Conservation (phyloP, 2,888 invertebrate genomes). For the Argyra leucocephala region DNA sequence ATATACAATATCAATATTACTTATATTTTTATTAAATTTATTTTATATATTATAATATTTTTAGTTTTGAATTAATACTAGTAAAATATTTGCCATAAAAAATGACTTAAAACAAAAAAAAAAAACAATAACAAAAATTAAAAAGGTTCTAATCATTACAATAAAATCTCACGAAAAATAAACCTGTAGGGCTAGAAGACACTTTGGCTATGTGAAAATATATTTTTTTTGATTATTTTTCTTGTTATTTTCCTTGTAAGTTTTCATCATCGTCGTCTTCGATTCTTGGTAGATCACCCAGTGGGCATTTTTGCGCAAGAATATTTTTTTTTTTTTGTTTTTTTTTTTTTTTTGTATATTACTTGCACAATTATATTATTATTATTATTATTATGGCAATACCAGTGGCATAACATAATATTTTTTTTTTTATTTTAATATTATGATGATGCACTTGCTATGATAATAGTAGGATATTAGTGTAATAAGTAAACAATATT, state of each 20-base stretch:
- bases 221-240: background rate
- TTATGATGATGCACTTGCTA: background rate
- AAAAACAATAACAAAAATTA: background rate
- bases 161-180: conserved; percentile 1
- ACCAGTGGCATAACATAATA: background rate
- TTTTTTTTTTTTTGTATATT: background rate
- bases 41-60: too few relatives aligned
- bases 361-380: background rate
- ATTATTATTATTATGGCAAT: background rate
- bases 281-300: conserved; percentile 6
- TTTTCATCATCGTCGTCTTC: background rate
- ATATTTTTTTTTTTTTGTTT: background rate
- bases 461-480: background rate
- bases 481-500: conserved; percentile 6
- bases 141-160: background rate
- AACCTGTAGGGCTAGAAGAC: conserved; percentile 3
- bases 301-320: conserved; percentile 2
- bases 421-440: background rate
- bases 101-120: too few relatives aligned
- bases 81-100: too few relatives aligned
- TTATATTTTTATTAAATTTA: too few relatives aligned
- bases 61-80: too few relatives aligned
- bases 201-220: background rate
- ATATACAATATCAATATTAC: too few relatives aligned
- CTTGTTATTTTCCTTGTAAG: background rate